Conservation (phyloP, 1,140 invertebrate genomes). For the Ceratosolen fusciceps region DNA sequence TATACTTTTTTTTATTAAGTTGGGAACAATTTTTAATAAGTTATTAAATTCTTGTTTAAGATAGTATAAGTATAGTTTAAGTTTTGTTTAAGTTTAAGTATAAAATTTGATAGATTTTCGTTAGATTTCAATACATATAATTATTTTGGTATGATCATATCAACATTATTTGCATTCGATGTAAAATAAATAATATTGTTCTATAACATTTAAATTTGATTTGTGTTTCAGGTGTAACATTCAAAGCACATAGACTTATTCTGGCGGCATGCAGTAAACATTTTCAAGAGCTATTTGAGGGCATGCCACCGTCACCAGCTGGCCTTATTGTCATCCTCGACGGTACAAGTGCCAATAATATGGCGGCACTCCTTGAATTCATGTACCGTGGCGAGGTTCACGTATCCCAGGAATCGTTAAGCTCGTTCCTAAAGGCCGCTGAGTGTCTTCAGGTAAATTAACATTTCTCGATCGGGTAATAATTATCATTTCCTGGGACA, state of each 20-base stretch:
- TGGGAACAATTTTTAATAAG: too few relatives aligned
- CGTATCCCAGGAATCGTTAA: slow-evolving; percentile 89
- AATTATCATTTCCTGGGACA: not conserved
- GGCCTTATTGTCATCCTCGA: slow-evolving; percentile 89
- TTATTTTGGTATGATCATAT: too few relatives aligned
- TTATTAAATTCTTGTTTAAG: too few relatives aligned
- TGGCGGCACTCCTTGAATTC: slow-evolving; percentile 91
- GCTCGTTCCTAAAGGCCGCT: slow-evolving; percentile 90
- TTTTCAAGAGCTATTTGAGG: slow-evolving; percentile 92
- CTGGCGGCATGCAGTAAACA: slow-evolving; percentile 94
- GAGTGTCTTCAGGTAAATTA: slow-evolving; percentile 85
- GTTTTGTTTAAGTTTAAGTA: too few relatives aligned
- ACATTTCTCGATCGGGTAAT: not conserved
- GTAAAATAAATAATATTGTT: too few relatives aligned
- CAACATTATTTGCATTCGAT: too few relatives aligned
- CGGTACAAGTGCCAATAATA: slow-evolving; percentile 88
- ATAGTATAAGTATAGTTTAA: too few relatives aligned
- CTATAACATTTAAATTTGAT: too few relatives aligned
- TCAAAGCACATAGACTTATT: slow-evolving; percentile 92
- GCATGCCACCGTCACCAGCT: slow-evolving; percentile 84
- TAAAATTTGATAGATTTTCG: too few relatives aligned
- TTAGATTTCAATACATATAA: too few relatives aligned
- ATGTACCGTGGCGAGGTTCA: slow-evolving; percentile 95
- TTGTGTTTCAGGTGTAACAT: slow-evolving; percentile 81
- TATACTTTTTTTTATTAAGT: too few relatives aligned